Evolutionary conservation across 2,113 vertebrate genomes (phyloP).

Genomic region (Ptychochromis oligacanthus): DNA sequence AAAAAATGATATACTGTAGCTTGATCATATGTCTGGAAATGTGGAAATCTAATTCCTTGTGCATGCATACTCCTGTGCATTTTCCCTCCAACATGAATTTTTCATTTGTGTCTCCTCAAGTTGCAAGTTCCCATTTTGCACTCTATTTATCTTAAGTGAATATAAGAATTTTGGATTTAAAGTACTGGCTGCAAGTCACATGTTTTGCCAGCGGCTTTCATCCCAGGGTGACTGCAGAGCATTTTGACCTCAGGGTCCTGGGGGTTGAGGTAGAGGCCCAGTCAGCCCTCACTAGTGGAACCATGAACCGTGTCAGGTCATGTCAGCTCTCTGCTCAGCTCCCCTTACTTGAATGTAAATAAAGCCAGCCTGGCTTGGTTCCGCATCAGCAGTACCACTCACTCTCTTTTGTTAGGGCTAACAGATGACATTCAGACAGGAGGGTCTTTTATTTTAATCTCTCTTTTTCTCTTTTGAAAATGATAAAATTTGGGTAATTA

Average conservation of each 20-base stretch:
- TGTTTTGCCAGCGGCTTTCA: conserved; percentile 58
- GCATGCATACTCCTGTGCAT: neutral
- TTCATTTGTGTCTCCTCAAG: conserved; percentile 21
- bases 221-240: conserved; percentile 44
- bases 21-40: conserved; percentile 55
- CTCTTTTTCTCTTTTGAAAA: neutral
- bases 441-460: conserved; percentile 5
- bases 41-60: conserved; percentile 59
- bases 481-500: neutral
- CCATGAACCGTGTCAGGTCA: conserved; percentile 71
- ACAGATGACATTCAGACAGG: conserved; percentile 18
- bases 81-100: conserved; percentile 49
- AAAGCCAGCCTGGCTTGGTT: conserved; percentile 55
- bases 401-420: conserved; percentile 20
- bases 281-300: conserved; percentile 58
- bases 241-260: conserved; percentile 61
- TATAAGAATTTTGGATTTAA: conserved; percentile 52
- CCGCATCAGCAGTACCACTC: conserved; percentile 43
- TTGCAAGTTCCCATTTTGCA: conserved; percentile 20
- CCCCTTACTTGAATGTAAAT: conserved; percentile 66
- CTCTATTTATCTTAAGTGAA: conserved; percentile 41
- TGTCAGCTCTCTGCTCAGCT: conserved; percentile 64
- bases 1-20: conserved; percentile 51
- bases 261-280: conserved; percentile 58
- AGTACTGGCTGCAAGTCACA: conserved; percentile 60